A percentile compares a stretch with the other conserved stretches of the same genome.
Evolutionary conservation across 2,888 invertebrate genomes (phyloP).

Genomic region (Panopea generosa): DNA sequence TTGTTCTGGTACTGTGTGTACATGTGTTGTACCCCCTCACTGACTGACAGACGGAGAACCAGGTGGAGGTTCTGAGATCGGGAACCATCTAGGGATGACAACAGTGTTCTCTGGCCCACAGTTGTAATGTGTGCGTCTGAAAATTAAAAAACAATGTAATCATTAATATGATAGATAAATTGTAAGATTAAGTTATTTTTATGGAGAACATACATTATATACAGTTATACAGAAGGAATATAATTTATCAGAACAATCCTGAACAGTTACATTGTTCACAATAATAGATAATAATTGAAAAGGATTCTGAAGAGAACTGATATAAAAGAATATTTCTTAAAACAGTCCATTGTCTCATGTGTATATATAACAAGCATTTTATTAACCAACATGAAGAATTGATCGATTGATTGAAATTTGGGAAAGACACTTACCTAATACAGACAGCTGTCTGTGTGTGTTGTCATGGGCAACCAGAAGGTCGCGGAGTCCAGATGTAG

Average conservation of each 20-base stretch:
- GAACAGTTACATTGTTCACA: no score
- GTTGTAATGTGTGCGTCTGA: conserved; percentile 15
- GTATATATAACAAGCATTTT: no score
- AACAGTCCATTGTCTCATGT: no score
- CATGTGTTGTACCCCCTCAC: conserved; percentile 35
- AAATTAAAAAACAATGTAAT: conserved; percentile 4
- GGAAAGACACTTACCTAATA: conserved; percentile 34
- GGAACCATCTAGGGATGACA: conserved; percentile 20
- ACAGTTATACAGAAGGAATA: no score
- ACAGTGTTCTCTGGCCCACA: conserved; percentile 12
- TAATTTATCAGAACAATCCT: no score
- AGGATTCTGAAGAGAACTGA: no score
- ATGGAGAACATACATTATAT: background rate
- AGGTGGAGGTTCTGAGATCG: conserved; percentile 27
- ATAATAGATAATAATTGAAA: no score
- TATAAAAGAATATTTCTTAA: no score
- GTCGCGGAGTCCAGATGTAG: conserved; percentile 7
- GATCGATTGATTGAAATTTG: no score
- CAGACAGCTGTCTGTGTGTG: conserved; percentile 14
- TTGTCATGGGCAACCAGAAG: conserved; percentile 26
- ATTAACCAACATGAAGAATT: no score
- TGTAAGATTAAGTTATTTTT: background rate
- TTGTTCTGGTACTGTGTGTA: conserved; percentile 24
- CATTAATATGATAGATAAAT: background rate
- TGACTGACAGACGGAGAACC: conserved; percentile 36